Conservation (phyloP, 2,113 vertebrate genomes). For the Trematocara stigmaticum region DNA sequence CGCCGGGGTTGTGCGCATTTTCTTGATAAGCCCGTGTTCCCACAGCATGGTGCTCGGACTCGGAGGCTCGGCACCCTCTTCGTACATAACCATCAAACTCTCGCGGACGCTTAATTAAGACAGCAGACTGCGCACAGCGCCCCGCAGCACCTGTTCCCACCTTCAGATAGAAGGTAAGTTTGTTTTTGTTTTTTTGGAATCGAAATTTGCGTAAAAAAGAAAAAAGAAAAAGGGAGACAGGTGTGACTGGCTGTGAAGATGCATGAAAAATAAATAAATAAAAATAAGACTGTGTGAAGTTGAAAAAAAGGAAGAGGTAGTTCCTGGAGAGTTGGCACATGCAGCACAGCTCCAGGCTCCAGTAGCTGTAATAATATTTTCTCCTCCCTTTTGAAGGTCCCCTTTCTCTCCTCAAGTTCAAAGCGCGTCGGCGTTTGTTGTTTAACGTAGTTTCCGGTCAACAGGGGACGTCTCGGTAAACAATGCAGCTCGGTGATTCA, state of each 20-base stretch:
- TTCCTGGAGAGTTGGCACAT: slow-evolving; percentile 37
- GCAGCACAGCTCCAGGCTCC: not conserved
- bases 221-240: not conserved
- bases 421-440: slow-evolving; percentile 63
- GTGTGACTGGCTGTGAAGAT: not conserved
- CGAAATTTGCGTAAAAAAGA: not conserved
- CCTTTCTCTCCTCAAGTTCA: slow-evolving; percentile 28
- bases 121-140: slow-evolving; percentile 18
- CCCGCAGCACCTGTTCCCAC: slow-evolving; percentile 46
- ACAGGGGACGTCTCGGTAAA: slow-evolving; percentile 38
- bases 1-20: slow-evolving; percentile 42
- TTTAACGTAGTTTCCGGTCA: slow-evolving; percentile 60
- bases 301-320: not conserved
- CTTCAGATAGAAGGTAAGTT: slow-evolving; percentile 55
- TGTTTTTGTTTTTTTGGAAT: not conserved
- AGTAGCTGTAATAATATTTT: not conserved
- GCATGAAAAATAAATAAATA: not conserved
- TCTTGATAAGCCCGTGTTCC: slow-evolving; percentile 10
- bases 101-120: slow-evolving; percentile 29
- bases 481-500: slow-evolving; percentile 24
- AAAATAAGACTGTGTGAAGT: not conserved
- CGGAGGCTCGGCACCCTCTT: not conserved
- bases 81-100: not conserved
- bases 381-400: slow-evolving; percentile 14
- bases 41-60: slow-evolving; percentile 48